phyloP scores from a whole-genome alignment of 2,113 vertebrate species.

The Lathamus discolor region DNA sequence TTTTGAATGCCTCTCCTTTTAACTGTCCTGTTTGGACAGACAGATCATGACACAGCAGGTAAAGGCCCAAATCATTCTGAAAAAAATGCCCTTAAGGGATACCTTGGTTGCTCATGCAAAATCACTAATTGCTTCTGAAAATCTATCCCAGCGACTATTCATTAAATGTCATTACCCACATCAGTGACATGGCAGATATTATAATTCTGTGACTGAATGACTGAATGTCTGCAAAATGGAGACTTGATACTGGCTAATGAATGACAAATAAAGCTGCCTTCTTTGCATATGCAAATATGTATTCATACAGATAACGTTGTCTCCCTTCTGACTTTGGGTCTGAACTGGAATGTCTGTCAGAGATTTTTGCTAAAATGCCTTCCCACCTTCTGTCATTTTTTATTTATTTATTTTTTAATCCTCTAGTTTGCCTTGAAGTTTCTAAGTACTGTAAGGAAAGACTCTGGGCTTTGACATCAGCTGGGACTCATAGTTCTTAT shows the following conservation, averaged over 20 bases:
- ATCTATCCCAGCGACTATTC: not conserved
- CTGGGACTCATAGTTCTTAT: not conserved
- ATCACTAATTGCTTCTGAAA: slow-evolving; percentile 34
- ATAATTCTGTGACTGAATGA: not conserved
- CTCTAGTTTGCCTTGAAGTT: not conserved
- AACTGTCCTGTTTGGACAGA: not conserved
- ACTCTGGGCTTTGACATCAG: not conserved
- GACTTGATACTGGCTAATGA: not conserved
- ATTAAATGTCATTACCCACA: not conserved
- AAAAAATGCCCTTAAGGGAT: not conserved
- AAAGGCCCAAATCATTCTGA: not conserved
- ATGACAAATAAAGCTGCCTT: not conserved
- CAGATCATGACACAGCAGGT: not conserved
- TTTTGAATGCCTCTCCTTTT: not conserved
- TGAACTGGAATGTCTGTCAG: not conserved
- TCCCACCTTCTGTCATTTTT: not conserved
- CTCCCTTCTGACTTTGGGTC: not conserved
- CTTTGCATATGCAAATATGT: not conserved
- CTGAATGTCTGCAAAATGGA: slow-evolving; percentile 15
- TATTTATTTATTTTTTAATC: not conserved
- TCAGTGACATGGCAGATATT: not conserved
- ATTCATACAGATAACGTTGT: not conserved
- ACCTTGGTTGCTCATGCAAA: not conserved
- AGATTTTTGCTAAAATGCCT: not conserved
- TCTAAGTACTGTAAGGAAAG: not conserved